A percentile compares a stretch with the other conserved stretches of the same genome.
Evolutionary conservation across 2,113 vertebrate genomes (phyloP).

Genomic region (Colaptes auratus): DNA sequence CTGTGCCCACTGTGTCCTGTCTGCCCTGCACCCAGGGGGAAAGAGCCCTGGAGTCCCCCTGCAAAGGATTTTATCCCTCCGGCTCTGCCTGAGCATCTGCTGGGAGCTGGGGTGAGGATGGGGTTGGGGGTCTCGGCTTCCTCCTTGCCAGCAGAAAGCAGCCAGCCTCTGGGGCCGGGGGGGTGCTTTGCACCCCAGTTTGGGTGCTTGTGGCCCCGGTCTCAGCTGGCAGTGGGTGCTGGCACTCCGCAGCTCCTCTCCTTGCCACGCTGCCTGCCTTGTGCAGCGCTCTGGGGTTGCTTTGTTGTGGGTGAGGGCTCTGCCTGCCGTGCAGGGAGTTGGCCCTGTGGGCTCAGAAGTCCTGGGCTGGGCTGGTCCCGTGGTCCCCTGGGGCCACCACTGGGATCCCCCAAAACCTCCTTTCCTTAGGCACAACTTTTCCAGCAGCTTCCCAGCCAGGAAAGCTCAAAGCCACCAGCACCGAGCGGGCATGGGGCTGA

Average conservation of each 20-base stretch:
- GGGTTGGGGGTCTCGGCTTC: background rate
- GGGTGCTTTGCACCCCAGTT: background rate
- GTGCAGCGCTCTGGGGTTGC: background rate
- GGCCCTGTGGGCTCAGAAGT: background rate
- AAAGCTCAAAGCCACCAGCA: background rate
- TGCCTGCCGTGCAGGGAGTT: accelerated
- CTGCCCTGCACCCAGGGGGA: accelerated
- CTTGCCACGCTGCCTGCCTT: background rate
- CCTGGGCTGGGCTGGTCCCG: background rate
- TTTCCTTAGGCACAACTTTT: conserved; percentile 23
- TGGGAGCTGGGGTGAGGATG: background rate
- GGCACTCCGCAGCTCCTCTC: background rate
- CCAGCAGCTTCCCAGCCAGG: background rate
- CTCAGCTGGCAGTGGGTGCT: background rate
- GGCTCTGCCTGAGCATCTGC: accelerated
- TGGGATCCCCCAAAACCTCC: background rate
- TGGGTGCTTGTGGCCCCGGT: background rate
- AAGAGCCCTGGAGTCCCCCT: accelerated
- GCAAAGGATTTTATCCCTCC: accelerated
- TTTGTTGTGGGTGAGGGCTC: conserved; percentile 45
- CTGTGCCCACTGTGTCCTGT: accelerated
- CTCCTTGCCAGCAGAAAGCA: background rate
- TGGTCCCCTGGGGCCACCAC: background rate
- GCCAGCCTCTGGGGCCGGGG: accelerated
- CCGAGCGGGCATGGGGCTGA: accelerated